Evolutionary conservation across 2,797 vertebrate species (phyloP).

Genomic region (Hephaestus fuliginosus): DNA sequence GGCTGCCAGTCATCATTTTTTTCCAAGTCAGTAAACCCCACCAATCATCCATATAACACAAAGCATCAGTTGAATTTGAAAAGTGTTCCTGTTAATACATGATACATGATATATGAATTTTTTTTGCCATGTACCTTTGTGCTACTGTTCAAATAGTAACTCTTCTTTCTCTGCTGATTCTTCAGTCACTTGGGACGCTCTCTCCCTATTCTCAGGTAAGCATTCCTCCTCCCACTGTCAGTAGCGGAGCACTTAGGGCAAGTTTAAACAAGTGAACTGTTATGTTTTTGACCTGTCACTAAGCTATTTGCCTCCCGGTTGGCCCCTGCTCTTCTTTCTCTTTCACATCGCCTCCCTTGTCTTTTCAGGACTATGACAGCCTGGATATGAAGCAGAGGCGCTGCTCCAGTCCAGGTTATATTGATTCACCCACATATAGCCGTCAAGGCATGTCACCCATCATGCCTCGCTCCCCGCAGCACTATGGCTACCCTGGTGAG

Average conservation of each 20-base stretch:
- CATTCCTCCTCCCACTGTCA: not conserved
- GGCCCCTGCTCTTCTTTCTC: not conserved
- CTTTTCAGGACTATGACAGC: constrained; percentile 90
- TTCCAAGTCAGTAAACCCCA: not conserved
- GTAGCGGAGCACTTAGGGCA: constrained; percentile 1
- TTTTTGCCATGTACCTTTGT: not conserved
- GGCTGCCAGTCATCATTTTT: not conserved
- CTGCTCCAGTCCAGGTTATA: constrained; percentile 94
- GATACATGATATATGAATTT: not conserved
- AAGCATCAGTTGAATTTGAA: not conserved
- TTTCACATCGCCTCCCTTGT: constrained; percentile 13
- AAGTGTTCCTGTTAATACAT: constrained; percentile 2
- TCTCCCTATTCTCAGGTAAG: constrained; percentile 95
- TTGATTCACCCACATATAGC: constrained; percentile 91
- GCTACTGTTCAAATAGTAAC: constrained; percentile 23
- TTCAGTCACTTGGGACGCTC: constrained; percentile 92
- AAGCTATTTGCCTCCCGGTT: constrained; percentile 18
- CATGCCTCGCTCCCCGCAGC: constrained; percentile 92
- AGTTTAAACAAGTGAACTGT: constrained; percentile 38
- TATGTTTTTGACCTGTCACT: constrained; percentile 21
- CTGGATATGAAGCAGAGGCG: constrained; percentile 91
- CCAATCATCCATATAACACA: not conserved
- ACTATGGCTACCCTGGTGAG: constrained; percentile 94
- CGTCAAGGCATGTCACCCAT: constrained; percentile 94
- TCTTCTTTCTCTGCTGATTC: constrained; percentile 65